Evolutionary conservation across 2,888 invertebrate species (phyloP), one percentile per base, ranked within the genome.

Genomic region (Troides oblongomaculatus): DNA sequence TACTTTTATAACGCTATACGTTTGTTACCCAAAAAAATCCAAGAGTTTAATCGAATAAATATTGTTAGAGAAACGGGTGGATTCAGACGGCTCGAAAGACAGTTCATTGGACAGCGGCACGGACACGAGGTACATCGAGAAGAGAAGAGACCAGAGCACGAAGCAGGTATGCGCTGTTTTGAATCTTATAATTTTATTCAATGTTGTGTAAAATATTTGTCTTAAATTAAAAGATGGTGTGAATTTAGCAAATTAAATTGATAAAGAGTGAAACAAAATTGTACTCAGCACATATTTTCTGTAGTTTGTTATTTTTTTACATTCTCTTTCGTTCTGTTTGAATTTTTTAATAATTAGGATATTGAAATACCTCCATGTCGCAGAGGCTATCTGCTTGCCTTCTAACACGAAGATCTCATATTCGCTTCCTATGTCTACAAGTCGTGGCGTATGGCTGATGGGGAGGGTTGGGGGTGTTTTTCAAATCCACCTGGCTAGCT

Each of bases 61-160:
- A 36, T 68, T 84, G 87, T 74, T 89, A 95, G 94, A 95, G 79
- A 93, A 95, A 87, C 89, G 94, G 60, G 88, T 93, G 72, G 94
- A 96, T 86, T 95, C 95, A 18, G 94, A 97, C 85, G 95, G 96
- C 0, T 95, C 95, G 0, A 96, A 96, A 77, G 96, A 96, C 78
- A 97, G 97, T 79, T 97, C 97, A 0, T 93, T 97, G 69, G 97
- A 97, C 84, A 97, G 97, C 78, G 96, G 96, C 17, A 95, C 95
- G 0, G 95, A 95, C 82, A 94, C 94, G 0, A 87, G 94, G 25
- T 93, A 92, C 72, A 89, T 93, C 23, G 91, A 94, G 70, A 94
- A 94, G 76, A 86, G 93, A 75, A 90, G 93, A 71, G 93, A 94
- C 39, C 93, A 93, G 73, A 85, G 88, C 14, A 77, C 77, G 14